These are phyloP conservation scores for Mycteria americana DNA, from an alignment of 2,797 vertebrate species.

Conservation along the genomic window DNA sequence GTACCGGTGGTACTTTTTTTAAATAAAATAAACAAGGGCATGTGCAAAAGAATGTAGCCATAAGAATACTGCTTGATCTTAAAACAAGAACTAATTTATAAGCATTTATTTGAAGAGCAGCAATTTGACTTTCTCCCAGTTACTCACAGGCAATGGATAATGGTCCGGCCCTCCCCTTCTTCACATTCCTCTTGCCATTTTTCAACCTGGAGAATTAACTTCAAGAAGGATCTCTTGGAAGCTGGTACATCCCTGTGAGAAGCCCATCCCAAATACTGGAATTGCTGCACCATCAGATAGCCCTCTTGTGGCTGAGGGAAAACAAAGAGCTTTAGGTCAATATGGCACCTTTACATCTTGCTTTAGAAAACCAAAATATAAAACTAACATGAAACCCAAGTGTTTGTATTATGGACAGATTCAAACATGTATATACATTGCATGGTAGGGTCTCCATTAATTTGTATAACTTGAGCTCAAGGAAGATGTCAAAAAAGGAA, in stretches of 20 bases:
- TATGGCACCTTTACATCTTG: not conserved
- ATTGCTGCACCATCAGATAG: slow-evolving; percentile 98
- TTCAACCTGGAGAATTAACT: slow-evolving; percentile 96
- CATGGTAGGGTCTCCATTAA: not conserved
- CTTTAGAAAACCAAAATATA: not conserved
- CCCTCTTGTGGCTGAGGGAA: slow-evolving; percentile 91
- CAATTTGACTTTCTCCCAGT: not conserved
- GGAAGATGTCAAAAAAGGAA: not conserved
- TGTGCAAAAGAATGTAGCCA: not conserved
- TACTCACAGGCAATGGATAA: slow-evolving; percentile 97
- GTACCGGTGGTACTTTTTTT: not conserved
- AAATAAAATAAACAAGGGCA: not conserved
- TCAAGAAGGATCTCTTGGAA: slow-evolving; percentile 97
- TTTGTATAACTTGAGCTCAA: not conserved
- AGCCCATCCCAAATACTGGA: slow-evolving; percentile 97
- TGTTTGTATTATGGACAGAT: not conserved
- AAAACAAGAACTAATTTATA: not conserved
- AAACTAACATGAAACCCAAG: not conserved
- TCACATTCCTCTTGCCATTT: slow-evolving; percentile 99
- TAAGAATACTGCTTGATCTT: not conserved
- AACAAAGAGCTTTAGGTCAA: slow-evolving; percentile 16
- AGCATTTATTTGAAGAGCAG: not conserved
- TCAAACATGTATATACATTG: not conserved
- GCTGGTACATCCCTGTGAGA: slow-evolving; percentile 93
- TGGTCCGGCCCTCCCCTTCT: slow-evolving; percentile 94